phyloP scores from a whole-genome alignment of 2,888 invertebrate species.

The Drosophila kanekoi region DNA sequence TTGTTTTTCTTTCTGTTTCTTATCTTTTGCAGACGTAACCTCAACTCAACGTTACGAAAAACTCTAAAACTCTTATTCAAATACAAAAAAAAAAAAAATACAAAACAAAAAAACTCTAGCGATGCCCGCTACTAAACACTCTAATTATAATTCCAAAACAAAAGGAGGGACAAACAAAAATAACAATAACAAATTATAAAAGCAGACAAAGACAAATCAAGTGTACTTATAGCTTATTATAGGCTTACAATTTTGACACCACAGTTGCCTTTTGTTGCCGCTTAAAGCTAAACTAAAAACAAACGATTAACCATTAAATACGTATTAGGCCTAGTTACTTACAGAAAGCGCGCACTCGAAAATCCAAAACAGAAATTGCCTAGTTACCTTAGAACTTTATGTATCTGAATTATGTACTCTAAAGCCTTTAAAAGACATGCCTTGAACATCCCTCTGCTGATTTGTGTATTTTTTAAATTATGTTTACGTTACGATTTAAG shows the following conservation, averaged over 20 bases:
- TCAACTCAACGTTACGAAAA: constrained; percentile 96
- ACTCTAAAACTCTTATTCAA: constrained; percentile 87
- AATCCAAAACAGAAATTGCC: constrained; percentile 47
- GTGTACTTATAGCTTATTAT: constrained; percentile 68
- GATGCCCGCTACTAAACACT: constrained; percentile 57
- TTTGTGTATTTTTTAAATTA: constrained; percentile 50
- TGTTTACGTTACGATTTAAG: constrained; percentile 67
- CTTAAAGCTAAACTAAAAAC: constrained; percentile 23
- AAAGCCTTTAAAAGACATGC: constrained; percentile 11
- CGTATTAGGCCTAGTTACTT: constrained; percentile 66
- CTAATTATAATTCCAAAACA: constrained; percentile 47
- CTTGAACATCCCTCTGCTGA: constrained; percentile 31
- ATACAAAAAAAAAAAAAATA: constrained; percentile 19
- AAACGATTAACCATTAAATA: constrained; percentile 27
- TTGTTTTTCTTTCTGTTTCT: constrained; percentile 75
- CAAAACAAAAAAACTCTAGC: constrained; percentile 46
- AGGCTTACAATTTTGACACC: constrained; percentile 41
- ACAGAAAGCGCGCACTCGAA: constrained; percentile 62
- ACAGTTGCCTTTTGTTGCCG: constrained; percentile 61
- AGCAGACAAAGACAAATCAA: constrained; percentile 56
- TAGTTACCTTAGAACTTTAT: constrained; percentile 42
- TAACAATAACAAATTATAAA: constrained; percentile 25
- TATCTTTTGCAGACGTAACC: constrained; percentile 94
- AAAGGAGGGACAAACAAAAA: constrained; percentile 45
- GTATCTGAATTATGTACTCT: constrained; percentile 30